phyloP scores from a whole-genome alignment of 2,888 invertebrate species.

The Aleiodes leptofemur region DNA sequence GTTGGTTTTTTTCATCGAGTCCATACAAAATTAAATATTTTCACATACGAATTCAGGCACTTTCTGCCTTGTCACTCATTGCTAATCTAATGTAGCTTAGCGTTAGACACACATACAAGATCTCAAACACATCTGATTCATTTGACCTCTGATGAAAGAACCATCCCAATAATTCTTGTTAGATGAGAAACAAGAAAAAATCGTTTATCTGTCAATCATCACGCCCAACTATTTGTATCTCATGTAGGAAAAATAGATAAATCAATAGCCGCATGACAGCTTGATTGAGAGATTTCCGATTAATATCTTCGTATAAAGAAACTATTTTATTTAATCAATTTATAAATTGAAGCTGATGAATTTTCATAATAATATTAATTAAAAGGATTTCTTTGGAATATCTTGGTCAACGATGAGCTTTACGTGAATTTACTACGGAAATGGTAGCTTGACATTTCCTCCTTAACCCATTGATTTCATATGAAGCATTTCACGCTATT shows the following conservation, averaged over 20 bases:
- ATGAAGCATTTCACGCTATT: too few species aligned
- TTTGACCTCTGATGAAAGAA: slow-evolving; percentile 13
- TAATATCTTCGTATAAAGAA: background rate
- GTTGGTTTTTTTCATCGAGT: too few species aligned
- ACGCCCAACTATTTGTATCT: background rate
- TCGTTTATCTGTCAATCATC: background rate
- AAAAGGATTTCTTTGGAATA: too few species aligned
- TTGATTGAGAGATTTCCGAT: background rate
- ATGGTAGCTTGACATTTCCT: too few species aligned
- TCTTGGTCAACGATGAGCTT: too few species aligned
- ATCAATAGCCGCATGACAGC: slow-evolving; percentile 21
- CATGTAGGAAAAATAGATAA: background rate
- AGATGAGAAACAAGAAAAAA: too few species aligned
- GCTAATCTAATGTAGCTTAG: background rate
- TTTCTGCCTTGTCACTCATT: slow-evolving; percentile 9
- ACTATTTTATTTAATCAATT: too few species aligned
- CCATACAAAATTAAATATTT: background rate
- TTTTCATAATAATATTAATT: too few species aligned
- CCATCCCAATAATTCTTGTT: background rate
- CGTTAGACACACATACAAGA: background rate
- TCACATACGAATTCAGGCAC: background rate
- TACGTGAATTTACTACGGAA: too few species aligned
- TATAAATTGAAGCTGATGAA: too few species aligned
- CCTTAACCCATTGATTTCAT: too few species aligned
- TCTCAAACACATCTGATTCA: slow-evolving; percentile 1